phyloP scores from a whole-genome alignment of 1,140 invertebrate species.

The Drosophila punjabiensis region DNA sequence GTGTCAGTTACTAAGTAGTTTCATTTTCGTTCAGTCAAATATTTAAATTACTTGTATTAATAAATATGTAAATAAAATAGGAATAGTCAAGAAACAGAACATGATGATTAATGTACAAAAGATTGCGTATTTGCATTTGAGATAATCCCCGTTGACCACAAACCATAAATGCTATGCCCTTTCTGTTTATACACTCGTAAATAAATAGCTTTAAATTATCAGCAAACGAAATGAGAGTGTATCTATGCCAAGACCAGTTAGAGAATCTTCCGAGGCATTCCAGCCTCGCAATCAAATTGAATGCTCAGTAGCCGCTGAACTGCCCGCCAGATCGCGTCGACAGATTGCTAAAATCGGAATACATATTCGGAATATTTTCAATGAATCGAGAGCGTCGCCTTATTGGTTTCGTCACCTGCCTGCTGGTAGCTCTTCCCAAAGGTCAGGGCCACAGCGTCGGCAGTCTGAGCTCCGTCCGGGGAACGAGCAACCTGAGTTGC shows the following conservation, averaged over 20 bases:
- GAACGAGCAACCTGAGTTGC: not conserved
- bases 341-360: not conserved
- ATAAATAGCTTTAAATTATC: not conserved
- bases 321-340: not conserved
- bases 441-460: not conserved
- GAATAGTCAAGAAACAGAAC: not conserved
- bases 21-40: not conserved
- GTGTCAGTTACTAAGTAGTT: not conserved
- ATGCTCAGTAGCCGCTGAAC: constrained; percentile 26
- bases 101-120: constrained; percentile 1
- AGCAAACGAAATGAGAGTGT: not conserved
- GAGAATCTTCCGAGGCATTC: not conserved
- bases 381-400: constrained; percentile 12
- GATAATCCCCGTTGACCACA: not conserved
- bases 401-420: not conserved
- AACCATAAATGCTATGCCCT: not conserved
- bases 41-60: constrained; percentile 8
- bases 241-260: not conserved
- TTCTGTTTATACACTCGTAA: not conserved
- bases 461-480: not conserved
- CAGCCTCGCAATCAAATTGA: not conserved
- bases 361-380: not conserved
- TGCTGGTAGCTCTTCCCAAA: not conserved
- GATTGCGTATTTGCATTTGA: not conserved
- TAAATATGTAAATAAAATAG: constrained; percentile 3